A percentile compares a stretch with the other conserved stretches of the same genome.
Conservation (phyloP, 2,888 invertebrate genomes). For the Dolomedes plantarius region DNA sequence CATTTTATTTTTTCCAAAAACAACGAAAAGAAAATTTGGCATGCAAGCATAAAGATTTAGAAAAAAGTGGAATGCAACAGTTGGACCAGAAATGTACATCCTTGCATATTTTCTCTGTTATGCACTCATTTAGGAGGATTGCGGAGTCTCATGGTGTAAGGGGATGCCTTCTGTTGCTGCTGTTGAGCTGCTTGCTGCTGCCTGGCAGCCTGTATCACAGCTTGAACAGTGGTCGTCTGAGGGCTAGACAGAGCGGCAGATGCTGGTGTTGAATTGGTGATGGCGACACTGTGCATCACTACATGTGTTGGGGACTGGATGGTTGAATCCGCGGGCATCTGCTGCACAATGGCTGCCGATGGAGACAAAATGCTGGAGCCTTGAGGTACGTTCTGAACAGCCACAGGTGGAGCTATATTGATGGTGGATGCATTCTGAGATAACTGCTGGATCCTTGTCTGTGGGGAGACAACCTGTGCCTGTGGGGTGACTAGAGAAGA, state of each 20-base stretch:
- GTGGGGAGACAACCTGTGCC: conserved; percentile 57
- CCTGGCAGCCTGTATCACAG: conserved; percentile 64
- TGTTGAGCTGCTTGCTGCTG: conserved; percentile 36
- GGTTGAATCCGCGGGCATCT: conserved; percentile 32
- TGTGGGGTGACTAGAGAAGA: conserved; percentile 43
- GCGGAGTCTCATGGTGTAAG: conserved; percentile 64
- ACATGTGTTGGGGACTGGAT: conserved; percentile 39
- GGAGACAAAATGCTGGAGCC: conserved; percentile 28
- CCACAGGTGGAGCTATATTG: conserved; percentile 25
- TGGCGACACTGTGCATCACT: conserved; percentile 50
- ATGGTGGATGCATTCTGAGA: conserved; percentile 25
- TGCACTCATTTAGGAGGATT: conserved; percentile 55
- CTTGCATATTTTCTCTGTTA: not conserved
- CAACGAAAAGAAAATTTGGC: not conserved
- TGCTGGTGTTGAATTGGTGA: conserved; percentile 4
- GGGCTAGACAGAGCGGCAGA: not conserved
- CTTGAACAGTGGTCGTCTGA: conserved; percentile 53
- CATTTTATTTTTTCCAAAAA: not conserved
- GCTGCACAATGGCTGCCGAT: conserved; percentile 34
- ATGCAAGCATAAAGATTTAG: not conserved
- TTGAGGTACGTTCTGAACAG: conserved; percentile 34
- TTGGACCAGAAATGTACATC: not conserved
- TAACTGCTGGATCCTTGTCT: conserved; percentile 35
- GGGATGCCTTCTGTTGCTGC: conserved; percentile 61
- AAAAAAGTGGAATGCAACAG: not conserved